Evolutionary conservation across 2,888 invertebrate species (phyloP).

Genomic region (Brachyptera putata): DNA sequence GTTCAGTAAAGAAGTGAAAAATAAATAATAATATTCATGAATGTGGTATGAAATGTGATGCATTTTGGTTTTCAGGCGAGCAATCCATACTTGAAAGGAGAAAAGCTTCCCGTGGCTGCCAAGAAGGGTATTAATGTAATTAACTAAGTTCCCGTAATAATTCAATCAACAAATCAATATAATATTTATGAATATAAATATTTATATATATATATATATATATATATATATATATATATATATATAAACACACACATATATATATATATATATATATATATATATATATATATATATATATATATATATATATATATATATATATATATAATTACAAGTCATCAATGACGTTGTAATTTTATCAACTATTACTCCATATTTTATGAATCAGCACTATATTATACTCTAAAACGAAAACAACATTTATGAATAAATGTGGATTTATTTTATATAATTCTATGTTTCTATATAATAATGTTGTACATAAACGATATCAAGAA

Average conservation of each 20-base stretch:
- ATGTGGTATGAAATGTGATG: not conserved
- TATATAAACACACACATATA: not conserved
- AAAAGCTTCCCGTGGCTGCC: constrained; percentile 85
- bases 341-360: not conserved
- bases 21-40: not conserved
- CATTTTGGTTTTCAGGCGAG: constrained; percentile 53
- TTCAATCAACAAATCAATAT: not conserved
- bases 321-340: not conserved
- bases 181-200: not conserved
- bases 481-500: too few species aligned
- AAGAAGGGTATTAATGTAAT: constrained; percentile 81
- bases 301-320: not conserved
- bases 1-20: too few species aligned
- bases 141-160: constrained; percentile 40
- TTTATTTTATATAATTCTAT: too few species aligned
- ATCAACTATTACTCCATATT: not conserved
- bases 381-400: too few species aligned
- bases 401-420: too few species aligned
- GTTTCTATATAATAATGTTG: too few species aligned
- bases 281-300: not conserved
- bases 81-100: constrained; percentile 82
- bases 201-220: not conserved
- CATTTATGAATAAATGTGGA: too few species aligned
- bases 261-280: not conserved
- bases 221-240: not conserved